Conservation (phyloP, 2,888 invertebrate genomes). For the Drosophila stalkeri region DNA sequence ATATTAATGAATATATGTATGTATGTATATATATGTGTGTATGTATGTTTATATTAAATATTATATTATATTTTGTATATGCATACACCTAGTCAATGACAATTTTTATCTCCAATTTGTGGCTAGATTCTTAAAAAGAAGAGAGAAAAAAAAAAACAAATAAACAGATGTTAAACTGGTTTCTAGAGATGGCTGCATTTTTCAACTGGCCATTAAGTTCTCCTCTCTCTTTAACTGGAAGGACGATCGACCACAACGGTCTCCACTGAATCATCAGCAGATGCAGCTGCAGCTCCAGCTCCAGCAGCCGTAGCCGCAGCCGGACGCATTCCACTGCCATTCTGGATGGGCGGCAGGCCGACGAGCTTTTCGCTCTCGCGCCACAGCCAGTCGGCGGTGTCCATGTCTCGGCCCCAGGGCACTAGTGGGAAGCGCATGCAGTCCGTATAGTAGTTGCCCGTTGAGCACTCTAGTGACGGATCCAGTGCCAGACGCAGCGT, state of each 20-base stretch:
- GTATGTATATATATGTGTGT: neutral
- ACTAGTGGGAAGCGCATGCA: constrained; percentile 86
- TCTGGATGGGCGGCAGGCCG: constrained; percentile 65
- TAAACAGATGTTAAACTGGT: constrained; percentile 6
- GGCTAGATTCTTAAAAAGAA: neutral
- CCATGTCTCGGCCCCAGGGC: constrained; percentile 86
- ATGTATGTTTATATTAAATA: neutral
- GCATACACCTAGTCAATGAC: neutral
- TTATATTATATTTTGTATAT: constrained; percentile 1
- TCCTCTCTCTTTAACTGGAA: constrained; percentile 16
- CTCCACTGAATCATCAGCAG: constrained; percentile 38
- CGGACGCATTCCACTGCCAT: constrained; percentile 27
- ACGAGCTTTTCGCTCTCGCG: constrained; percentile 84
- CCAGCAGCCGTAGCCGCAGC: constrained; percentile 6
- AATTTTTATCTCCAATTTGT: constrained; percentile 8
- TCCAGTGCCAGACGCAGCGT: constrained; percentile 82
- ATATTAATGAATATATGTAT: neutral
- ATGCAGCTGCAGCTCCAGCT: constrained; percentile 9
- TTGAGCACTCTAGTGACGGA: constrained; percentile 78
- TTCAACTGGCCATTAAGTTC: constrained; percentile 1
- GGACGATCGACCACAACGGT: constrained; percentile 62
- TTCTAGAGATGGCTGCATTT: constrained; percentile 1
- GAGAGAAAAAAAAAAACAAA: neutral
- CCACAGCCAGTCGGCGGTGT: constrained; percentile 88
- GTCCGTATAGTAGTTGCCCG: constrained; percentile 86